Conservation (phyloP, 1,140 invertebrate species). For the Pogonognathellus flavescens region DNA sequence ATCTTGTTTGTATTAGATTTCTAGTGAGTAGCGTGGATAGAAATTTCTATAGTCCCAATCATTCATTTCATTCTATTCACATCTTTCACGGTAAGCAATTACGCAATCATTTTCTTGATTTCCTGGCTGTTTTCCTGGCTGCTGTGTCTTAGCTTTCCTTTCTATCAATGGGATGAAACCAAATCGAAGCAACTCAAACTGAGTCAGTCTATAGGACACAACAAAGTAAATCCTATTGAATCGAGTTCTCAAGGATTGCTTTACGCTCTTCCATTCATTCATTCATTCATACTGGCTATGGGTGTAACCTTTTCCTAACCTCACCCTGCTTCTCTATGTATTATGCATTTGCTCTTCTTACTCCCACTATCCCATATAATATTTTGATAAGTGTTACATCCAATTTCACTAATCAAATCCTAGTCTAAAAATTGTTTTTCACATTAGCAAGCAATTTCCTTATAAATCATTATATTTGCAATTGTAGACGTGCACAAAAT, state of each 20-base stretch:
- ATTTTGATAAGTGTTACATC: neutral
- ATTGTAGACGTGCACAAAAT: too few relatives aligned
- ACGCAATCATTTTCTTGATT: constrained; percentile 7
- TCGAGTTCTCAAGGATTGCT: too few relatives aligned
- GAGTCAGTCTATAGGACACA: neutral
- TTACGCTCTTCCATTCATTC: constrained; percentile 6
- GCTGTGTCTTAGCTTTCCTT: neutral
- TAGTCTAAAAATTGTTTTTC: neutral
- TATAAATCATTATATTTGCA: too few relatives aligned
- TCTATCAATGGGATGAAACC: constrained; percentile 20
- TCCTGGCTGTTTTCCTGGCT: neutral
- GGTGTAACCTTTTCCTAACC: neutral
- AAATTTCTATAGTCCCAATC: too few relatives aligned
- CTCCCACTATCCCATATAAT: neutral
- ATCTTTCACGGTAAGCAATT: neutral
- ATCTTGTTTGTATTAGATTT: too few relatives aligned
- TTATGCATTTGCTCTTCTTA: neutral
- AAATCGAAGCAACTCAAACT: neutral
- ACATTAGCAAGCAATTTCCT: too few relatives aligned
- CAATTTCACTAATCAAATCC: too few relatives aligned
- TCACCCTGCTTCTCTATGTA: neutral
- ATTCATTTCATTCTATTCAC: neutral
- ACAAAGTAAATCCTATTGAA: constrained; percentile 15
- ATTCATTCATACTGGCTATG: neutral
- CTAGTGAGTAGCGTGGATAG: too few relatives aligned